Base-by-base conservation (phyloP, 2,797 vertebrate genomes). In the Hyperoplus immaculatus region DNA sequence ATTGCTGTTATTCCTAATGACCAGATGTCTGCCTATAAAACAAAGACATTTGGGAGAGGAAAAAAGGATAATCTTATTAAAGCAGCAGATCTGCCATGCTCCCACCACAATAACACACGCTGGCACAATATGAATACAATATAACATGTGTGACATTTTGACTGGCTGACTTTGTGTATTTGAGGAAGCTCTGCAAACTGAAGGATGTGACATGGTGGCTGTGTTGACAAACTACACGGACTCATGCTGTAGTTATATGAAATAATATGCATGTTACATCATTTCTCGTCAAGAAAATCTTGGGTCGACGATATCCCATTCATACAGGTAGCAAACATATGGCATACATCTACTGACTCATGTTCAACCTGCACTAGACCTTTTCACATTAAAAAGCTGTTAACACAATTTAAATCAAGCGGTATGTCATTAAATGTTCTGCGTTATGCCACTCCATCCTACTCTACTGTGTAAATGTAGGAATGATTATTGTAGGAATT, bases 1-100 rank as follows among this genome's bases (percentile, higher is more conserved):
- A 99, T 99, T 1, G 98, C 98, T 0, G 98, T 99, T 89, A 99
- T 99, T 75, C 98, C 98, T 87, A 99, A 88, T 1, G 98, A 99
- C 98, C 98, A 99, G 93, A 99, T 98, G 90, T 99, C 98, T 67
- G 98, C 98, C 98, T 99, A 95, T 50, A 92, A 85, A 75, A 89
- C 55, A 82, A 73, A 60, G 41, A 83, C 53, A 69, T 55, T 59
- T 10, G 42, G 14, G 16, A 72, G 39, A 51, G n/a, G 15, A 51
- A 51, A 66, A 59, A 62, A 54, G 21, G 12, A 54, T 42, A 5
- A 3, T 15, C 1, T 80, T 16, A 72, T 42, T 18, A 63, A 60
- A 73, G 45, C 18, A 66, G 49, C 42, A 76, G 21, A 60, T 57
- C 8, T 69, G 29, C 53, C 13, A 66, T 6, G n/a, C 13, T 59